These are phyloP conservation scores for Bombyx mori DNA, from an alignment of 1,140 invertebrate genomes.

Conservation along the genomic window DNA sequence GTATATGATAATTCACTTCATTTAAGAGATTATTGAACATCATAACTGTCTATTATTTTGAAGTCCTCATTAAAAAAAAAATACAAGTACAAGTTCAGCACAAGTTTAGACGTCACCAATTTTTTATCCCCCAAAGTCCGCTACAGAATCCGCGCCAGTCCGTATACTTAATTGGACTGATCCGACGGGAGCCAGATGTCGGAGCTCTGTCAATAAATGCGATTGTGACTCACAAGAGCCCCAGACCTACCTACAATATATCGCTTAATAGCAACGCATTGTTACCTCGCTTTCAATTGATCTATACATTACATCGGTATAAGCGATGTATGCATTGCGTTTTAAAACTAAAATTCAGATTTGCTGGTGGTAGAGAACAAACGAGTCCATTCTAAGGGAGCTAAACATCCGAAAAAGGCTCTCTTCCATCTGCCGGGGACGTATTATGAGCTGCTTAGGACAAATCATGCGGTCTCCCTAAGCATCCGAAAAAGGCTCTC, in stretches of 20 bases:
- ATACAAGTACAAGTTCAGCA: too few species aligned
- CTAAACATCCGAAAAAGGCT: too few species aligned
- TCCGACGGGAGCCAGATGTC: slow-evolving; percentile 24
- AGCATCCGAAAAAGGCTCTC: too few species aligned
- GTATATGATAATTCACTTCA: too few species aligned
- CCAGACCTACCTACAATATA: slow-evolving; percentile 10
- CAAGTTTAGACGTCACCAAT: not conserved
- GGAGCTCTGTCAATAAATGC: slow-evolving; percentile 32
- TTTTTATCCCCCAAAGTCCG: not conserved
- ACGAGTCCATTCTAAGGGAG: too few species aligned
- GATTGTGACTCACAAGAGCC: slow-evolving; percentile 23
- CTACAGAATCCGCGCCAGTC: not conserved
- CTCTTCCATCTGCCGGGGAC: too few species aligned
- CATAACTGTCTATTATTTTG: too few species aligned
- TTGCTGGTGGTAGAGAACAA: too few species aligned
- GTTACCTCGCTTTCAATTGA: slow-evolving; percentile 22
- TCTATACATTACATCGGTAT: slow-evolving; percentile 9
- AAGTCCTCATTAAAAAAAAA: too few species aligned
- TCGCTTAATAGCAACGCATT: slow-evolving; percentile 15
- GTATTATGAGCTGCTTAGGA: too few species aligned
- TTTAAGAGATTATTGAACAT: too few species aligned
- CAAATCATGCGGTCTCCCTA: too few species aligned
- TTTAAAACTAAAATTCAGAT: not conserved
- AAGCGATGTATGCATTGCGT: not conserved
- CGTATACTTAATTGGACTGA: slow-evolving; percentile 31